These are phyloP conservation scores for Sphinx pinastri DNA, from an alignment of 2,888 invertebrate species.

Conservation along the genomic window DNA sequence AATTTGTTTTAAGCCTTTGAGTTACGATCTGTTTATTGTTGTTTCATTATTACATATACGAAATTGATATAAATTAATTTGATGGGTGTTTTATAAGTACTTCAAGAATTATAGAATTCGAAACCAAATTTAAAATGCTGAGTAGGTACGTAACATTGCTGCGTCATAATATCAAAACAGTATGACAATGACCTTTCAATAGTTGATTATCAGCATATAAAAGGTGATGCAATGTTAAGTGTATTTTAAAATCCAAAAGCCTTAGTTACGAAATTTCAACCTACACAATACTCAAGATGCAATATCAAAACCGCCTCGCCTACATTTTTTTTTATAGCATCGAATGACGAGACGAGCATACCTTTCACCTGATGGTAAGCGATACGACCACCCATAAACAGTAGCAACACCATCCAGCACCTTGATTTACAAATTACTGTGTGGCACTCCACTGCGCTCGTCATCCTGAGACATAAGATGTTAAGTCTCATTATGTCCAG, in stretches of 20 bases:
- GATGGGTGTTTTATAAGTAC: background rate
- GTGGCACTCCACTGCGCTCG: no score
- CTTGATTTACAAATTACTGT: no score
- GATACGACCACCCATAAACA: no score
- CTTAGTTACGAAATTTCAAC: background rate
- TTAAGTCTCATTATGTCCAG: no score
- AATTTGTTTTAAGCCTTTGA: constrained; percentile 51
- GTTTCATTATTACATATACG: constrained; percentile 1
- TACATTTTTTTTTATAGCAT: background rate
- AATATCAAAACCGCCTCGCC: constrained; percentile 3
- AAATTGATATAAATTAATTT: background rate
- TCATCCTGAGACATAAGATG: no score
- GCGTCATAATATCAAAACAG: background rate
- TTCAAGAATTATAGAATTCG: background rate
- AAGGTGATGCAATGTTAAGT: background rate
- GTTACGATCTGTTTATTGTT: constrained; percentile 29
- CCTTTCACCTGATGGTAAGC: no score
- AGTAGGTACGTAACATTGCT: background rate
- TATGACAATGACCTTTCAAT: background rate
- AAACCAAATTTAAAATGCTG: no score
- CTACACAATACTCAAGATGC: background rate
- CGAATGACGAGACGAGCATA: no score
- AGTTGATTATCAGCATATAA: background rate
- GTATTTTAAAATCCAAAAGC: background rate
- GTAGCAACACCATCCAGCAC: no score